Evolutionary conservation across 2,113 vertebrate species (phyloP), one percentile per base, ranked within the genome.

Genomic region (Colossoma macropomum): DNA sequence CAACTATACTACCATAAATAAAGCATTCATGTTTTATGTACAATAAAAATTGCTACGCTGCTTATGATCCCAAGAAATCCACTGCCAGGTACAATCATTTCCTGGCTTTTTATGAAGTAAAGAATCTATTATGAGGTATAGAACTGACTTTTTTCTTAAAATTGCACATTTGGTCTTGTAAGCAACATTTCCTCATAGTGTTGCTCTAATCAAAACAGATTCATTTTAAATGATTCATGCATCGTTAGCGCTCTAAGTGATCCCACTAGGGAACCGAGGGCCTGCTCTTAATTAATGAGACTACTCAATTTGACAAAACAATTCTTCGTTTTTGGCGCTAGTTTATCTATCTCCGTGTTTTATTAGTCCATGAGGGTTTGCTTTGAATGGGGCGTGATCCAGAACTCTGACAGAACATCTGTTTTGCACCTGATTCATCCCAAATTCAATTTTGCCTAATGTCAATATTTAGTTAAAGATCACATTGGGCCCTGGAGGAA

Each of bases 401-500:
- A 19, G 69, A 84, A 65, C 63, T 82, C 54, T 48, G 0, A 8
- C 83, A 25, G 28, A 83, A 75, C 84, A 83, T 83, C 81, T 74
- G 79, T 66, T 81, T 75, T 21, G 41, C 87, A 92, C 90, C 88
- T 92, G 88, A 91, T 92, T 92, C 88, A 89, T 85, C 90, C 81
- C 86, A 89, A 73, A 88, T 91, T 81, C 82, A 89, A 90, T 82
- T 82, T 79, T 77, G 90, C 90, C 87, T 86, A 90, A 93, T 88
- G 62, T 92, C 92, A 93, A 90, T 92, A 92, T 89, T 71, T 71
- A 59, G 82, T 76, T 75, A 86, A 88, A 82, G 86, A 84, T 90
- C 89, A 30, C 34, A 77, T 88, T 83, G 86, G 85, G 85, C 91
- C 92, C 93, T 86, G 87, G 85, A 92, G 93, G 89, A 91, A 90